Evolutionary conservation across 2,888 invertebrate species (phyloP), one percentile per base, ranked within the genome.

Genomic region (Metallyticus violacea): DNA sequence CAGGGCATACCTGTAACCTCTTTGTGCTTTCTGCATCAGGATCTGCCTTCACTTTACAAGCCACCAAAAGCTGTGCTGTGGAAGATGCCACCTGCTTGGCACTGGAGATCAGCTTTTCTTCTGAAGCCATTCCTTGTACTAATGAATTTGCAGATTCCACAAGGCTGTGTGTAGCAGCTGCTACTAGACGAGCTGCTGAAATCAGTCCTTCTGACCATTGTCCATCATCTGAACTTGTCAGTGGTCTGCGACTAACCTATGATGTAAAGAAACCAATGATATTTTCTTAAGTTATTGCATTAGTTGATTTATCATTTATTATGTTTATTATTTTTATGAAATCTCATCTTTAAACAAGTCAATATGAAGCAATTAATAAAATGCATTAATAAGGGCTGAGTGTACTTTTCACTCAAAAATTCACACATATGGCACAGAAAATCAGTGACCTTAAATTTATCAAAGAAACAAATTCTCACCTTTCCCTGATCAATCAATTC

Each of bases 21-120:
- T 97, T 96, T 84, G 99, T 99, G 7, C 98, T 97, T 89, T 98
- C 97, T 7, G 98, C 98, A 88, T 98, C 97, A 1, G 98, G 97
- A 92, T 99, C 99, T 0, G 99, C 99, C 92, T 99, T 99, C 87
- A 99, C 99, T 94, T 99, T 99, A 93, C 99, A 99, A 0, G 99
- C 99, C 81, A 99, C 99, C 85, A 99, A 92, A 86, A 99, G 93
- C 91, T 99, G 99, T 0, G 99, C 99, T 0, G 99, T 99, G 1
- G 98, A 98, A 85, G 98, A 97, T 6, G 99, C 99, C 7, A 99
- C 99, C 92, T 97, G 97, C 90, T 99, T 96, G 3, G 99, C 99
- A 26, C 99, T 97, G 0, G 99, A 98, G 89, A 99, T 98, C 30
- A 99, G 94, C 91, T 99, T 96, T 92, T 99, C 99, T 92, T 99